Evolutionary conservation across 2,888 invertebrate species (phyloP), one percentile per base, ranked within the genome.

Genomic region (Hyalella azteca): DNA sequence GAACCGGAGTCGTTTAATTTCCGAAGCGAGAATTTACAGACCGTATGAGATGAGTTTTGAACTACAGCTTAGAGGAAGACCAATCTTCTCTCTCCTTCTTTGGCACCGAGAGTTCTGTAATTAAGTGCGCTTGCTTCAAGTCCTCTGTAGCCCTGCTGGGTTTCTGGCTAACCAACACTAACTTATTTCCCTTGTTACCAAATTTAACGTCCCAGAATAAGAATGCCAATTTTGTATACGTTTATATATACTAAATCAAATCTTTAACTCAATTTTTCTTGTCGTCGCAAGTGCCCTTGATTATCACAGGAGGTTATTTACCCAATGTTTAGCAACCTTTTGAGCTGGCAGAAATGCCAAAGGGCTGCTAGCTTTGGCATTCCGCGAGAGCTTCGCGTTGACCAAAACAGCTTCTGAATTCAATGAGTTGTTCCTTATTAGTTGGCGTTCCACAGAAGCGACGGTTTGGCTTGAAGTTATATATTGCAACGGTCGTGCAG

Each of bases 81-180:
- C 36, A 66, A 66, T 66, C 36, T 66, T 66, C 66, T 66, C 19
- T 66, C 29, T 36, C 66, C 66, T 36, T 66, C 29, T 66, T 36
- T 66, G 66, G 66, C 66, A 66, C 66, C n/a, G 15, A 9, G 45
- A 45, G 39, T 36, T 36, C 36, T 66, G 36, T 66, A 66, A 66
- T 32, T 66, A 66, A 36, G n/a, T 66, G 19, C 59, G 59, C 9
- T 22, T n/a, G 19, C n/a, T 22, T 36, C 36, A 9, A 13, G 66
- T 36, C 36, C 29, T 7, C 3, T 59, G 66, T 54, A 22, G 54
- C 19, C 45, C 13, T n/a, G n/a, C n/a, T n/a, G n/a, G n/a, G n/a
- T n/a, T n/a, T n/a, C n/a, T 36, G 13, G 66, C 39, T 36, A 66
- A n/a, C 19, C 66, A 66, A 36, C 66, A 11, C 66, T n/a, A n/a